phyloP scores from a whole-genome alignment of 2,888 invertebrate species.

The Xestia rhomboidea region DNA sequence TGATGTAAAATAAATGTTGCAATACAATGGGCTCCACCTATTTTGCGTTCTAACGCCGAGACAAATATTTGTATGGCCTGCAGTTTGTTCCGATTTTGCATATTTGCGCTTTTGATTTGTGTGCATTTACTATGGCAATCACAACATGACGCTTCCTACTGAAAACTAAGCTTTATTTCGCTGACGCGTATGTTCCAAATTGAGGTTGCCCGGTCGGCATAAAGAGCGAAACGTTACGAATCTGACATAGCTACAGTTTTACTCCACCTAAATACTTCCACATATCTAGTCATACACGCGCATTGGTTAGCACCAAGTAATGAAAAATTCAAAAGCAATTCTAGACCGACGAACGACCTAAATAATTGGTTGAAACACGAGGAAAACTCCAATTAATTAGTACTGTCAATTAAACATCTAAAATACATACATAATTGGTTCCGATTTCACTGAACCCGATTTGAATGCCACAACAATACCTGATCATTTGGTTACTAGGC shows the following conservation, averaged over 20 bases:
- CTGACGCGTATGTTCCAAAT: neutral
- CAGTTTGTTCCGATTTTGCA: conserved; percentile 45
- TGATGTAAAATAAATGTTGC: conserved; percentile 54
- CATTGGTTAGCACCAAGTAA: neutral
- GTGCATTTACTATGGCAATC: conserved; percentile 13
- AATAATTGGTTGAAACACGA: conserved; percentile 12
- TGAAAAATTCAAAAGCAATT: neutral
- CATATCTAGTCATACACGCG: neutral
- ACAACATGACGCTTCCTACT: neutral
- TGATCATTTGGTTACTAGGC: neutral
- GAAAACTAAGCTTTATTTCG: neutral
- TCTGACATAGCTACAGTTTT: neutral
- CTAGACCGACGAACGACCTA: neutral
- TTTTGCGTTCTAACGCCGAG: conserved; percentile 43
- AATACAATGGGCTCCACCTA: conserved; percentile 25
- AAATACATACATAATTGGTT: conserved; percentile 1
- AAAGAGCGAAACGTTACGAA: neutral
- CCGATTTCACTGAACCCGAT: conserved; percentile 5
- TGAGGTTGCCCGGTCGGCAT: neutral
- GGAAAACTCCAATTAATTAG: conserved; percentile 8
- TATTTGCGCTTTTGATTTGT: conserved; percentile 49
- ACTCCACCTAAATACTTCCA: neutral
- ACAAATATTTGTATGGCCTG: conserved; percentile 47
- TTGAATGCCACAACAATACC: neutral
- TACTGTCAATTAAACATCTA: conserved; percentile 16